phyloP scores from a whole-genome alignment of 2,113 vertebrate species.

The Tursiops truncatus region DNA sequence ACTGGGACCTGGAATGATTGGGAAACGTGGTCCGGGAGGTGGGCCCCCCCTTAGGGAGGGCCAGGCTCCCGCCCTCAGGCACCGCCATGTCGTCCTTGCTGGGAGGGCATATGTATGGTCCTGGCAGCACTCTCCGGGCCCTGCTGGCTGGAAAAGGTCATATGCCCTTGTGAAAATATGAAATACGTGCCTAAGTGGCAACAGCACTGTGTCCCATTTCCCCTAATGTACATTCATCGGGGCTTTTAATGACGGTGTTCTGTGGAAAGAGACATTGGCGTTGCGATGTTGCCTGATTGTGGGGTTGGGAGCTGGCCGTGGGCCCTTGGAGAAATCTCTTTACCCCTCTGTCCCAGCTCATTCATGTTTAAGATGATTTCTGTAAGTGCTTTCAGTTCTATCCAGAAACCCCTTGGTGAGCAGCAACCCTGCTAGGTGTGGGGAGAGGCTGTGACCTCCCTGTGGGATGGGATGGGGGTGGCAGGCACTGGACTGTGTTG shows the following conservation, averaged over 20 bases:
- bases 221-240: background rate
- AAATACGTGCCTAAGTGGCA: background rate
- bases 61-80: background rate
- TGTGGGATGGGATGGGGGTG: background rate
- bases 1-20: background rate
- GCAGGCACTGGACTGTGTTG: rapidly evolving
- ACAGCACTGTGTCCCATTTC: background rate
- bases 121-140: background rate
- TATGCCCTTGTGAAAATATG: background rate
- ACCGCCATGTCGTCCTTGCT: rapidly evolving
- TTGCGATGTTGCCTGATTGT: background rate
- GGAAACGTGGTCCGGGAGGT: background rate
- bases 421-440: background rate
- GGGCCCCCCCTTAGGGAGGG: background rate
- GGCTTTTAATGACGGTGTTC: background rate
- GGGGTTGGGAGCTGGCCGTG: rapidly evolving
- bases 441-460: background rate
- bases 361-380: background rate
- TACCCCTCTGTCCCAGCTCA: background rate
- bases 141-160: background rate
- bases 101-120: rapidly evolving
- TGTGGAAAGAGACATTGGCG: background rate
- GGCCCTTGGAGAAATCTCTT: background rate
- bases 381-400: background rate
- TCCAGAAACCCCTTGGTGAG: background rate